Evolutionary conservation across 2,888 invertebrate species (phyloP), one percentile per base, ranked within the genome.

Genomic region (Listrodromus nycthemerus): DNA sequence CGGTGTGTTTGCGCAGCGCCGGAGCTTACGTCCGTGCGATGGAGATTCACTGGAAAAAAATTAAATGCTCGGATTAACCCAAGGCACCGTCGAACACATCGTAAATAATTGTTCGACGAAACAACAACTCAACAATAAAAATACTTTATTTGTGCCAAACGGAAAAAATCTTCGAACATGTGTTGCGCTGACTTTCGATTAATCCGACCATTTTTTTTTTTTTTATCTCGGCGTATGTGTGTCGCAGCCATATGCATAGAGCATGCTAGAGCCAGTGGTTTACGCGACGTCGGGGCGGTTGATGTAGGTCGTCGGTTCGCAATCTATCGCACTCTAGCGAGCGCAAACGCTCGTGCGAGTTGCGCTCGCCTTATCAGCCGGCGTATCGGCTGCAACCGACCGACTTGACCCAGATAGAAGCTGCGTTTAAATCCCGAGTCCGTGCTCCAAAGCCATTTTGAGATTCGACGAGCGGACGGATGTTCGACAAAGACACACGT

Each of bases 301-400:
- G 90, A 92, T 91, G 91, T 91, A 91, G 92, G 91, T 92, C 91
- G 91, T 91, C 90, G 90, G 89, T 89, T 88, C 87, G 88, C 88
- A 89, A 90, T 91, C 88, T 88, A 88, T 89, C 89, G 78, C 76
- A 85, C 88, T 85, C 82, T 85, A 86, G 80, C 82, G 82, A 88
- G 89, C 88, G 86, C 78, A 81, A 65, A 75, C 48, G 41, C 55
- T 37, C 37, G 33, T 45, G 41, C 71, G 13, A 10, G 52, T 48
- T 16, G 75, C 71, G 50, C 41, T 61, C 41, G 71, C 48, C 80
- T 80, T 83, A 83, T 83, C 83, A 69, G 71, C 41, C 55, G 30
- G 61, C 73, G 77, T 83, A 83, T 80, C 83, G 83, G 83, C 71
- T 80, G 66, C 76, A 74, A 69, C 73, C 63, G 67, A 80, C 73